phyloP scores from a whole-genome alignment of 2,113 vertebrate genomes.

The Aepyceros melampus region DNA sequence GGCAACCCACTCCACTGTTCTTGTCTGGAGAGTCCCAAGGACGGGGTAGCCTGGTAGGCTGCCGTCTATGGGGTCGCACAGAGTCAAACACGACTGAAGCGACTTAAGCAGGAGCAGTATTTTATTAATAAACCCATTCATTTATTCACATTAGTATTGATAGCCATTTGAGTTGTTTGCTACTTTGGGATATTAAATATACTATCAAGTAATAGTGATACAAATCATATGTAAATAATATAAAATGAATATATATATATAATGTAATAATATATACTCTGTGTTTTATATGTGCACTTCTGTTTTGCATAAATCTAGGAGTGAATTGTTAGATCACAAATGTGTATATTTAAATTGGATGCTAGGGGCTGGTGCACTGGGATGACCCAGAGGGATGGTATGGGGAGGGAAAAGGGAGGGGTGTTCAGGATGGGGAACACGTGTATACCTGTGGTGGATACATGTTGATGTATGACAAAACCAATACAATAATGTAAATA shows the following conservation, averaged over 20 bases:
- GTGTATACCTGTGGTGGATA: accelerated
- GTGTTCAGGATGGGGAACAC: no score
- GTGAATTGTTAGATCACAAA: no score
- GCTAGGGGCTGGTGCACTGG: no score
- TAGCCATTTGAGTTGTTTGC: background rate
- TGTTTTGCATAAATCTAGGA: background rate
- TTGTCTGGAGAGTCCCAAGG: no score
- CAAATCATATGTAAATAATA: background rate
- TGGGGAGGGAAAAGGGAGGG: no score
- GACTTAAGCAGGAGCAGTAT: background rate
- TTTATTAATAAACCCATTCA: background rate
- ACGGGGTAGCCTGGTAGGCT: no score
- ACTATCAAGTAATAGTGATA: background rate
- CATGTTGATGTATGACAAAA: no score
- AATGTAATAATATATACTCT: background rate
- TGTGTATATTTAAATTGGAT: background rate
- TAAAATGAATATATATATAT: background rate
- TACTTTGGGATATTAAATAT: background rate
- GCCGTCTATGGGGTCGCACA: no score
- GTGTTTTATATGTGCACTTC: background rate
- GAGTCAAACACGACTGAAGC: no score
- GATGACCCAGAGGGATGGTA: no score
- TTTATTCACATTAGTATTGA: background rate
- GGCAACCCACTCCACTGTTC: no score
- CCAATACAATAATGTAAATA: no score